Evolutionary conservation across 2,113 vertebrate genomes (phyloP).

Genomic region (Galbula dea): DNA sequence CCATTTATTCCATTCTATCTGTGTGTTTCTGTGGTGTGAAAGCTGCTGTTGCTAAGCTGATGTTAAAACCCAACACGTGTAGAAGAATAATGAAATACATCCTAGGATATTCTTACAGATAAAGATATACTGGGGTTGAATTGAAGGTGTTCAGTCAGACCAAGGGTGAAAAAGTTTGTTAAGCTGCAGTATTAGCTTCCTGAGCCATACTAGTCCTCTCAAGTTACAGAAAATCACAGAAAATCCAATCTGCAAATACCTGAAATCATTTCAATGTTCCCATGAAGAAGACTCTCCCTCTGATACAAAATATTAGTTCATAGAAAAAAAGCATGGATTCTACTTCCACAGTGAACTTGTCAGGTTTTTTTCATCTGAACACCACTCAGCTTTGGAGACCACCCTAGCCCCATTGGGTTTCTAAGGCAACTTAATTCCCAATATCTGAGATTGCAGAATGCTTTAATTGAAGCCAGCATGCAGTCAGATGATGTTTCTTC

Average conservation of each 20-base stretch:
- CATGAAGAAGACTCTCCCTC: background rate
- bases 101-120: background rate
- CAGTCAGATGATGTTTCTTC: conserved; percentile 34
- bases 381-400: background rate
- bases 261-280: background rate
- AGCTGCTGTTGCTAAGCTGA: background rate
- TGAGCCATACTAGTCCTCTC: background rate
- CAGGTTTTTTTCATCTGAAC: background rate
- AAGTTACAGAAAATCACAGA: background rate
- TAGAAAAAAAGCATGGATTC: background rate
- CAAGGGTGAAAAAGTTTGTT: background rate
- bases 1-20: background rate
- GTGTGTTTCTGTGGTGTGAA: background rate
- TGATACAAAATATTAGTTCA: background rate
- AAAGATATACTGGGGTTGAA: too few species aligned
- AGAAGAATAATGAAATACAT: background rate
- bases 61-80: background rate
- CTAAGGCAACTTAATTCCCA: conserved; percentile 15
- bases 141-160: background rate
- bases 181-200: background rate
- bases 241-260: background rate
- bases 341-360: background rate
- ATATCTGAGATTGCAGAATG: conserved; percentile 32
- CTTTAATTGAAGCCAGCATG: conserved; percentile 42
- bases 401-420: conserved; percentile 40